Base-by-base conservation (phyloP, 2,113 vertebrate species). In the Rafetus swinhoei region DNA sequence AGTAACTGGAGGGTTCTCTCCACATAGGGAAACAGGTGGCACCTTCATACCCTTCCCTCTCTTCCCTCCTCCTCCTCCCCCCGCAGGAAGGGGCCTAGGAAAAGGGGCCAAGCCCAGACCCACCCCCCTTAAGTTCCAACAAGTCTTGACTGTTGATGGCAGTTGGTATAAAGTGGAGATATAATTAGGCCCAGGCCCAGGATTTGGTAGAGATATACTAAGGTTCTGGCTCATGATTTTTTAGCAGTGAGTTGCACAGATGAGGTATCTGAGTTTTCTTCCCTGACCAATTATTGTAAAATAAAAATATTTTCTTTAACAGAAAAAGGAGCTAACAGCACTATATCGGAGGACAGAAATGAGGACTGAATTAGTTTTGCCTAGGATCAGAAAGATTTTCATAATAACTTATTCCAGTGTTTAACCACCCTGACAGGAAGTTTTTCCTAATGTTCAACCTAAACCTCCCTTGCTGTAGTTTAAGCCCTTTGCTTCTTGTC, bases 11-110 rank as follows among this genome's bases (percentile, higher is more conserved):
- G 16, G 65, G 15, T 72, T 72, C 65, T 72, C 39, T 77, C 39
- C 50, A 35, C 25, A 11, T 45, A 25, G 22, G 74, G 19, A 77
- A 77, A 77, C 50, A 18, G 39, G 24, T 2, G 2, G 9, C 39
- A 79, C 72, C 74, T 74, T 77, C 29, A 62, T 16, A 55, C 39
- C 12, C 35, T 24, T 35, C 45, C 74, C 50, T 39, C 39, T 39
- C 39, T 4, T 39, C 39, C 39, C 39, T 39, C 39, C 39, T 39
- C 39, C 39, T 39, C 39, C 39, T 39, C 39, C 39, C 39, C 39
- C 87, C 92, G 56, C 74, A 86, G 65, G 55, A 87, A 55, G 53
- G 2, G 50, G 94, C 90, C 22, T 3, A 89, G 88, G 84, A 50
- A n/a, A 84, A 82, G 2, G 8, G 54, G 25, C 25, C 7, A 69